Evolutionary conservation across 2,113 vertebrate genomes (phyloP).

Genomic region (Hyaena hyaena): DNA sequence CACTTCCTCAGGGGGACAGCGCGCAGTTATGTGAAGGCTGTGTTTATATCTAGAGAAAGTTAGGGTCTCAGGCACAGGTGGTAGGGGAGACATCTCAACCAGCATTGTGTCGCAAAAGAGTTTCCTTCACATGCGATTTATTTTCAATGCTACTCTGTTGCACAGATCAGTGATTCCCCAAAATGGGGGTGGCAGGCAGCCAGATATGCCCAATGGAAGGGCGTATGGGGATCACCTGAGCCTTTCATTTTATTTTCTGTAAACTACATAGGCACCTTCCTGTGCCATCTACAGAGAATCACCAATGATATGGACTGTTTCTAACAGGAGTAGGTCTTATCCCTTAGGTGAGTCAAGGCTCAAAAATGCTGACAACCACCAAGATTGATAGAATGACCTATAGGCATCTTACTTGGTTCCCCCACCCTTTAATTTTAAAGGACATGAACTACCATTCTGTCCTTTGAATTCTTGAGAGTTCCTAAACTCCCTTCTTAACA

Average conservation of each 20-base stretch:
- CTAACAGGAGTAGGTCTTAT: neutral
- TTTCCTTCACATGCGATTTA: conserved; percentile 5
- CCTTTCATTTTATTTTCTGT: neutral
- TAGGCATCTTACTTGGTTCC: neutral
- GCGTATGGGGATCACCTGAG: neutral
- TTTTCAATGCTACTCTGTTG: conserved; percentile 13
- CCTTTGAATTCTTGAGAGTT: neutral
- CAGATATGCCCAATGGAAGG: neutral
- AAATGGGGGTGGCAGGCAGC: neutral
- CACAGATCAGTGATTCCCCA: neutral
- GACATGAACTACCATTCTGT: neutral
- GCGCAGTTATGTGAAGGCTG: neutral
- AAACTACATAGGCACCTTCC: neutral
- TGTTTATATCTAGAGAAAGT: neutral
- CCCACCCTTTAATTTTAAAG: neutral
- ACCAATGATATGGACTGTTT: neutral
- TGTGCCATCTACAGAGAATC: neutral
- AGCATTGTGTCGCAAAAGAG: neutral
- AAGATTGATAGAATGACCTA: neutral
- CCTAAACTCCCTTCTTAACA: neutral
- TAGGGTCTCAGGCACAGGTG: neutral
- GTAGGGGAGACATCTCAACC: neutral
- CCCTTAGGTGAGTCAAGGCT: conserved; percentile 17
- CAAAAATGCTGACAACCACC: neutral
- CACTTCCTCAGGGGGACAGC: neutral